phyloP scores from a whole-genome alignment of 1,140 invertebrate species.

The Leptonema lineaticorne region DNA sequence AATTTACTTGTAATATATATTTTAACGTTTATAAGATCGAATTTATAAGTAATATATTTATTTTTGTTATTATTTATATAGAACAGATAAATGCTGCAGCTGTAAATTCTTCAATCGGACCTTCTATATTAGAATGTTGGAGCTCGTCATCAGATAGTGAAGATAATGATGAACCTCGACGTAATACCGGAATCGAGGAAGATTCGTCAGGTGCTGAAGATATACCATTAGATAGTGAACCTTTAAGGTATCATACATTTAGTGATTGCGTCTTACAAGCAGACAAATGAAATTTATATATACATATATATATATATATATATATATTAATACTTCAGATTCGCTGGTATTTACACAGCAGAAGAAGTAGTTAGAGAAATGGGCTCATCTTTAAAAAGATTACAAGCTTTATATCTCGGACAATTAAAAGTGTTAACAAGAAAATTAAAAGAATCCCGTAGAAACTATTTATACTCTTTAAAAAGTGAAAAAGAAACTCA shows the following conservation, averaged over 20 bases:
- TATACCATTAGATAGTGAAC: slow-evolving; percentile 46
- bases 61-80: slow-evolving; percentile 36
- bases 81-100: slow-evolving; percentile 51
- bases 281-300: not conserved
- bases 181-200: slow-evolving; percentile 29
- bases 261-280: not conserved
- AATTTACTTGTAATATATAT: not conserved
- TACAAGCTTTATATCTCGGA: slow-evolving; percentile 82
- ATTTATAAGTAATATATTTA: too few species aligned
- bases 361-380: slow-evolving; percentile 82
- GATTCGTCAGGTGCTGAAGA: slow-evolving; percentile 47
- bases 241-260: slow-evolving; percentile 45
- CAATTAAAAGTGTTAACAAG: slow-evolving; percentile 77
- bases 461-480: slow-evolving; percentile 71
- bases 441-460: slow-evolving; percentile 68
- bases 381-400: slow-evolving; percentile 70
- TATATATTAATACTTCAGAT: slow-evolving; percentile 58
- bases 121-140: slow-evolving; percentile 34
- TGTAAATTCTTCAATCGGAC: slow-evolving; percentile 44
- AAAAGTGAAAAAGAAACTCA: slow-evolving; percentile 78
- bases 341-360: slow-evolving; percentile 83
- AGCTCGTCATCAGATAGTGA: slow-evolving; percentile 34
- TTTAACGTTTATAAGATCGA: too few species aligned
- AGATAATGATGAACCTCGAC: slow-evolving; percentile 12
- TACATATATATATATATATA: too few species aligned